A percentile compares a stretch with the other conserved stretches of the same genome.
phyloP scores from a whole-genome alignment of 1,140 invertebrate genomes.

The Oryctes rhinoceros region DNA sequence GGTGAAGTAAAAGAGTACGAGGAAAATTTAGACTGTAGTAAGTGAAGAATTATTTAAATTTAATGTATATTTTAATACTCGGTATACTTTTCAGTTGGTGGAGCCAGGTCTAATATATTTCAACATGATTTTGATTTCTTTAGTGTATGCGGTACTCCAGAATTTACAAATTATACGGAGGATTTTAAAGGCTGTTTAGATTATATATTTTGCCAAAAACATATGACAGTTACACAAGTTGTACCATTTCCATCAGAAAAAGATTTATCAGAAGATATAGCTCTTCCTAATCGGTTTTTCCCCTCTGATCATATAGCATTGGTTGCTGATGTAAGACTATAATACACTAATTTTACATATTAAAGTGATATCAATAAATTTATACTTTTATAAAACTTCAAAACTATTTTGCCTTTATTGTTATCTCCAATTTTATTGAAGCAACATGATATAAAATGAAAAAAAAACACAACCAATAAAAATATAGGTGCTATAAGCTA shows the following conservation, averaged over 20 bases:
- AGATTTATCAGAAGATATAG: conserved; percentile 74
- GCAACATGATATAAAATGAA: too few species aligned
- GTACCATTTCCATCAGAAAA: conserved; percentile 82
- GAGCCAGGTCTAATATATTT: conserved; percentile 19
- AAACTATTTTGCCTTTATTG: too few species aligned
- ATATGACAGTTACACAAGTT: conserved; percentile 72
- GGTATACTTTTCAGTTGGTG: conserved; percentile 25
- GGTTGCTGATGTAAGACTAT: conserved; percentile 74
- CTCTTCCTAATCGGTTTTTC: conserved; percentile 85
- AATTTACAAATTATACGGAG: conserved; percentile 86
- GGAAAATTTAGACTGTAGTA: conserved; percentile 51
- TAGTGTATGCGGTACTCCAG: conserved; percentile 79
- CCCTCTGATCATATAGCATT: conserved; percentile 94
- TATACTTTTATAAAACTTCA: too few species aligned
- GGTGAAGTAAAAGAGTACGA: conserved; percentile 63
- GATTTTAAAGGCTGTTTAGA: conserved; percentile 89
- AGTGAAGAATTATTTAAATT: conserved; percentile 41
- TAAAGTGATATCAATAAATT: too few species aligned
- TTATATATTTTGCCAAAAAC: conserved; percentile 87
- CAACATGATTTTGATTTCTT: conserved; percentile 69
- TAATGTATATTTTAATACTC: background rate
- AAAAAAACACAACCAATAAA: too few species aligned
- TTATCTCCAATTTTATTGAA: too few species aligned
- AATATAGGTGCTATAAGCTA: too few species aligned
- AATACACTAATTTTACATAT: background rate